Evolutionary conservation across 2,113 vertebrate genomes (phyloP).

Genomic region (Pterocles gutturalis): DNA sequence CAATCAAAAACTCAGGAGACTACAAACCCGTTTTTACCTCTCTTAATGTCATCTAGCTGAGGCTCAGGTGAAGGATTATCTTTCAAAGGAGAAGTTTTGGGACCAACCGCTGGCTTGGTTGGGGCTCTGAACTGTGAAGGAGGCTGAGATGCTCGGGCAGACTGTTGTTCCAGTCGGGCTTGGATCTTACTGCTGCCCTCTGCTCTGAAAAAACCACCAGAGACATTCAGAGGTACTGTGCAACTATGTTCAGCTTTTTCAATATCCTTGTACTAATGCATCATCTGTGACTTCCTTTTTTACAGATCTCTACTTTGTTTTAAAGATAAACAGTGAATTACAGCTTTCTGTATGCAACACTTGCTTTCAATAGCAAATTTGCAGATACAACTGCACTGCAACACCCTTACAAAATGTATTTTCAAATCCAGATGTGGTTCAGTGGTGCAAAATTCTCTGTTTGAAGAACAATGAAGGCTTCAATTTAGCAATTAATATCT

Average conservation of each 20-base stretch:
- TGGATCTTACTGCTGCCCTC: constrained; percentile 99
- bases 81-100: constrained; percentile 93
- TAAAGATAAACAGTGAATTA: not conserved
- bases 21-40: constrained; percentile 81
- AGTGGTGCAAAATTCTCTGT: not conserved
- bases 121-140: constrained; percentile 91
- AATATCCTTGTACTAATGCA: not conserved
- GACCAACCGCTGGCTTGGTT: constrained; percentile 87
- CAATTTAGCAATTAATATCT: constrained; percentile 1
- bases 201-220: constrained; percentile 81
- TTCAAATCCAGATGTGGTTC: not conserved
- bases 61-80: constrained; percentile 97
- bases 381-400: not conserved
- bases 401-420: not conserved
- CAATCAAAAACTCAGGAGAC: not conserved
- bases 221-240: not conserved
- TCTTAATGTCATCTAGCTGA: constrained; percentile 97
- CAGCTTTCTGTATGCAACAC: not conserved
- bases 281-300: not conserved
- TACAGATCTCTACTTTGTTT: not conserved
- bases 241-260: not conserved
- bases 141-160: constrained; percentile 85
- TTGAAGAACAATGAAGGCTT: not conserved
- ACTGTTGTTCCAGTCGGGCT: constrained; percentile 94
- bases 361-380: not conserved